Percentiles rank a stretch among this genome's conserved stretches.
These are phyloP conservation scores for Sinella curviseta DNA, from an alignment of 1,140 invertebrate species.

Conservation along the genomic window DNA sequence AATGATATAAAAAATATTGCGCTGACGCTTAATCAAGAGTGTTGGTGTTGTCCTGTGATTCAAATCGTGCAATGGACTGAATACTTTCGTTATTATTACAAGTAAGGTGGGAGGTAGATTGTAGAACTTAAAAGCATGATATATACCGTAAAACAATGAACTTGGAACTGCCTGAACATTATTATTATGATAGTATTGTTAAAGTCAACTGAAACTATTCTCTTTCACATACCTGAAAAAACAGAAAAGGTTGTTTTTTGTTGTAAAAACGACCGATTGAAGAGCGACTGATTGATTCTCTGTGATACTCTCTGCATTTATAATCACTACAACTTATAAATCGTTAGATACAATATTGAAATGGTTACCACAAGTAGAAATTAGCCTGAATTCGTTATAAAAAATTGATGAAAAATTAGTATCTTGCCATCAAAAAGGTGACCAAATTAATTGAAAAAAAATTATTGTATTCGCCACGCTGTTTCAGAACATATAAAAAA, in stretches of 20 bases:
- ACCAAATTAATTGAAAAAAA: neutral
- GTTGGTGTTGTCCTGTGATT: too few species aligned
- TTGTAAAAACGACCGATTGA: neutral
- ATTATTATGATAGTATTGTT: too few species aligned
- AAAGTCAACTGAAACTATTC: too few species aligned
- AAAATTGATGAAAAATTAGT: neutral
- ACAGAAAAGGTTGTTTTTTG: neutral
- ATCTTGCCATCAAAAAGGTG: neutral
- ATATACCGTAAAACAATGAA: too few species aligned
- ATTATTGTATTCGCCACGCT: neutral
- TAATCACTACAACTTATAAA: neutral
- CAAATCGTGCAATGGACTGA: too few species aligned
- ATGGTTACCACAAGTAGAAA: neutral
- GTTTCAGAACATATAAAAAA: too few species aligned
- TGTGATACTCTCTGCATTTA: slow-evolving; percentile 45
- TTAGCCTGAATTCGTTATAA: neutral
- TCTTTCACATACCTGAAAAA: neutral
- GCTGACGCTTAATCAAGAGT: too few species aligned
- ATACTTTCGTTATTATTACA: too few species aligned
- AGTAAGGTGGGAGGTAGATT: too few species aligned
- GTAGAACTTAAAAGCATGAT: too few species aligned
- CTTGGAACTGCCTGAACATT: too few species aligned
- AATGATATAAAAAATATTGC: too few species aligned
- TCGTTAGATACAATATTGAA: neutral
- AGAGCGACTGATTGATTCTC: slow-evolving; percentile 35